Conservation (phyloP, 1,140 invertebrate genomes). For the Medauroidea extradentata region DNA sequence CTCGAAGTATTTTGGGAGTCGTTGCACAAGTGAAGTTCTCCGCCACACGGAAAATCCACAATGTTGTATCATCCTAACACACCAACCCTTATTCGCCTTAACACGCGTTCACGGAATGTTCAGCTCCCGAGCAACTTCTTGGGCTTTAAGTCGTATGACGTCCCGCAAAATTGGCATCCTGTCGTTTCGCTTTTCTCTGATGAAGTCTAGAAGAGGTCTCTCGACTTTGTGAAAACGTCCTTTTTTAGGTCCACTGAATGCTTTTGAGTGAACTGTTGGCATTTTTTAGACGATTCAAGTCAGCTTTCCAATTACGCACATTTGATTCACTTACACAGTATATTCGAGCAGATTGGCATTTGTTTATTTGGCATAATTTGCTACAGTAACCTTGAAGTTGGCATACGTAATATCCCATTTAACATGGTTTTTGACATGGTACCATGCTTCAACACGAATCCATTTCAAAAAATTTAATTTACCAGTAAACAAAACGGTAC, state of each 20-base stretch:
- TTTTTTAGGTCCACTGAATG: slow-evolving; percentile 7
- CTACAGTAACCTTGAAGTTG: background rate
- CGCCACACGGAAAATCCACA: slow-evolving; percentile 1
- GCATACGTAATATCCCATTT: too few species aligned
- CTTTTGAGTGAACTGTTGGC: background rate
- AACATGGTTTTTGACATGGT: too few species aligned
- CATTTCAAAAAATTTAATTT: too few species aligned
- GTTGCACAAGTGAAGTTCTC: slow-evolving; percentile 6
- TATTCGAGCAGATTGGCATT: background rate
- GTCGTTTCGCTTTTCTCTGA: background rate
- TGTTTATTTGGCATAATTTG: background rate
- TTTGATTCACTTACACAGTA: background rate
- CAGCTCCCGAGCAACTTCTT: background rate
- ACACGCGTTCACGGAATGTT: background rate
- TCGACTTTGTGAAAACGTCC: background rate
- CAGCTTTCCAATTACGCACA: background rate
- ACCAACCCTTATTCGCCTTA: slow-evolving; percentile 13
- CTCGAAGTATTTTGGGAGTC: slow-evolving; percentile 1
- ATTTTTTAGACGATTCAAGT: background rate
- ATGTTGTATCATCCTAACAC: background rate
- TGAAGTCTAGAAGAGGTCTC: background rate
- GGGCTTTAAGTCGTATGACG: background rate
- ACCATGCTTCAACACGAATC: too few species aligned
- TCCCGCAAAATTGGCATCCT: background rate
- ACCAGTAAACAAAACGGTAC: too few species aligned